Percentiles rank a stretch among this genome's conserved stretches.
Evolutionary conservation across 2,113 vertebrate species (phyloP).

Genomic region (Columba livia): DNA sequence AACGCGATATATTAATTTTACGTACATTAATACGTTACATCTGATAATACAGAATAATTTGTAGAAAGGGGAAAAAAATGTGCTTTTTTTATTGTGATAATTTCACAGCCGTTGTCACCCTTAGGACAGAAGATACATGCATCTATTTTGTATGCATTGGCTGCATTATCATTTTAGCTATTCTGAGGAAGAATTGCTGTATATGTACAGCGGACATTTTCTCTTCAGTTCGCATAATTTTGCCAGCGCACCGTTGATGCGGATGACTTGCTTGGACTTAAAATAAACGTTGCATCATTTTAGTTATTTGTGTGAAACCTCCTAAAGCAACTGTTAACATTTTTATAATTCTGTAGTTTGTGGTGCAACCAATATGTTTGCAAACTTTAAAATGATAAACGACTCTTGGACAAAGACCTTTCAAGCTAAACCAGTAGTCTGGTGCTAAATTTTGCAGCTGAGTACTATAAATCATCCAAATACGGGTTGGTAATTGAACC

Average conservation of each 20-base stretch:
- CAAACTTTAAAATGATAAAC: constrained; percentile 24
- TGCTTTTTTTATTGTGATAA: background rate
- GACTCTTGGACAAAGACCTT: background rate
- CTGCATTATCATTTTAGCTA: background rate
- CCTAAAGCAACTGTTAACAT: background rate
- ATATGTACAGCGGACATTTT: constrained; percentile 28
- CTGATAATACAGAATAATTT: background rate
- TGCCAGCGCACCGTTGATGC: background rate
- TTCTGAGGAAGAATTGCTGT: background rate
- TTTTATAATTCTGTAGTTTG: constrained; percentile 1
- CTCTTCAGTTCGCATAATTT: constrained; percentile 1
- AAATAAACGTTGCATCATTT: background rate
- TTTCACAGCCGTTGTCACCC: background rate
- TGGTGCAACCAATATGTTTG: background rate
- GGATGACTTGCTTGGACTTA: background rate
- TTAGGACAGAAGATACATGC: background rate
- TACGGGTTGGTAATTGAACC: constrained; percentile 17
- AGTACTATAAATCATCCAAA: constrained; percentile 47
- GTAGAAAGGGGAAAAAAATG: background rate
- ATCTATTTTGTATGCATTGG: background rate
- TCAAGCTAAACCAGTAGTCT: background rate
- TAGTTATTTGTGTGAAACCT: background rate
- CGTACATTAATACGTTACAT: background rate
- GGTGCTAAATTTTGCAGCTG: constrained; percentile 53
- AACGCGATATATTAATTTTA: rapidly evolving